Base-by-base conservation (phyloP, 2,797 vertebrate species). In the Sebastes iracundus region DNA sequence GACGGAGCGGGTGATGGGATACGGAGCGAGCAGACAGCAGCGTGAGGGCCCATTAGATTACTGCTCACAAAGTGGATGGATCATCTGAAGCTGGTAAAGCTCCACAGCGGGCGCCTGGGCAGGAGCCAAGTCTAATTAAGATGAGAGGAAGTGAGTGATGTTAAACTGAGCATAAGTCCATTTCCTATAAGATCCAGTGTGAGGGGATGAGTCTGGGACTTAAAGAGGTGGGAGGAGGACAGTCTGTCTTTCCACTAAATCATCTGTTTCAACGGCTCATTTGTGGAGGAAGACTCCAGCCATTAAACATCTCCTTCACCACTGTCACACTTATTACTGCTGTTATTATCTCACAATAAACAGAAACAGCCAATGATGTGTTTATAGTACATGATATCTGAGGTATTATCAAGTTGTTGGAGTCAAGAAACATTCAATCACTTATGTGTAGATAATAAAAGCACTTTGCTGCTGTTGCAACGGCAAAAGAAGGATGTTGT, bases 121-220 rank as follows among this genome's bases (percentile, higher is more conserved):
- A 62, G 82, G 71, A 92, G 93, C 91, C 91, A 90, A 71, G 83
- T 87, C 91, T 75, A 89, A 93, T 95, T 91, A 94, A 83, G 91
- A 90, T 80, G 88, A 87, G 81, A 90, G 80, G 81, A 92, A 88
- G 88, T 93, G 91, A 91, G 67, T 82, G 92, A 89, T 80, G 83
- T 49, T 92, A 90, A 94, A 88, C 81, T 77, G 55, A 42, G 72
- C 68, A 10, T 93, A 90, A 88, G 82, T 74, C 87, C 55, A 82
- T 83, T 83, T 85, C 77, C 55, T 73, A 38, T 38, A 59, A 74
- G 79, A 78, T 28, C 65, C 18, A 14, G 58, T 66, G 67, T 82
- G 80, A 82, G 22, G 52, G 79, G 75, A 83, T 93, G 85, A 89
- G 85, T 56, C 67, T 80, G 64, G 22, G 72, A 75, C 28, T 32